phyloP scores from a whole-genome alignment of 2,888 invertebrate species.

The Oegoconia quadripuncta region DNA sequence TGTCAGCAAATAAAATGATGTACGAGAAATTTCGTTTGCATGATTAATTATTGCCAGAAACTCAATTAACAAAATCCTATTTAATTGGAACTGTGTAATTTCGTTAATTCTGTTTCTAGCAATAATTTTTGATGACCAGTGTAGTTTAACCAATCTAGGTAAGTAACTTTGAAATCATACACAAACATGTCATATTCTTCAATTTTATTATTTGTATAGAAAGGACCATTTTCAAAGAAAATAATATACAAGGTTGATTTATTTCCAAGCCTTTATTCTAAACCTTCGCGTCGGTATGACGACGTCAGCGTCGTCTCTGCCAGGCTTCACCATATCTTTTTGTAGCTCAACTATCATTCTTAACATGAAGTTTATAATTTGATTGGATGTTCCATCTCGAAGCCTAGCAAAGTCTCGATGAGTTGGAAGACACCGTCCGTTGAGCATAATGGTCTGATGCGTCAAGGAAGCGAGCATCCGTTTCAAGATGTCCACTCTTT shows the following conservation, averaged over 20 bases:
- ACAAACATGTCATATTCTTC: too few species aligned
- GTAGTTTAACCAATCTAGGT: too few species aligned
- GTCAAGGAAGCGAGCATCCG: constrained; percentile 83
- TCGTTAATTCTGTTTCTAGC: too few species aligned
- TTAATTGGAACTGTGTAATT: too few species aligned
- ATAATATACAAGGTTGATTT: constrained; percentile 15
- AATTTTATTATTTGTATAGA: background rate
- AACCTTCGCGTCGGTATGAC: constrained; percentile 48
- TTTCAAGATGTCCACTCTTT: constrained; percentile 80
- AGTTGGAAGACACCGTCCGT: constrained; percentile 55
- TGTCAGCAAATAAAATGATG: too few species aligned
- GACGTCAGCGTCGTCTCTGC: constrained; percentile 59
- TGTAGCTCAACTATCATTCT: constrained; percentile 71
- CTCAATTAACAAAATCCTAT: too few species aligned
- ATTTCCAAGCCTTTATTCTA: constrained; percentile 72
- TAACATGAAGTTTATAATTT: constrained; percentile 74
- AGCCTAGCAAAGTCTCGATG: constrained; percentile 65
- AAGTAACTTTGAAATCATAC: too few species aligned
- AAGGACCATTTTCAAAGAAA: background rate
- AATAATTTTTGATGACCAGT: too few species aligned
- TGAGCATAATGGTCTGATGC: constrained; percentile 79
- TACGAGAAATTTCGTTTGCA: too few species aligned
- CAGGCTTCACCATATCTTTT: constrained; percentile 62
- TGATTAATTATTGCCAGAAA: too few species aligned
- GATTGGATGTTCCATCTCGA: constrained; percentile 77